A percentile compares a stretch with the other conserved stretches of the same genome.
These are phyloP conservation scores for Diaphora mendica DNA, from an alignment of 2,888 invertebrate species.

Conservation along the genomic window DNA sequence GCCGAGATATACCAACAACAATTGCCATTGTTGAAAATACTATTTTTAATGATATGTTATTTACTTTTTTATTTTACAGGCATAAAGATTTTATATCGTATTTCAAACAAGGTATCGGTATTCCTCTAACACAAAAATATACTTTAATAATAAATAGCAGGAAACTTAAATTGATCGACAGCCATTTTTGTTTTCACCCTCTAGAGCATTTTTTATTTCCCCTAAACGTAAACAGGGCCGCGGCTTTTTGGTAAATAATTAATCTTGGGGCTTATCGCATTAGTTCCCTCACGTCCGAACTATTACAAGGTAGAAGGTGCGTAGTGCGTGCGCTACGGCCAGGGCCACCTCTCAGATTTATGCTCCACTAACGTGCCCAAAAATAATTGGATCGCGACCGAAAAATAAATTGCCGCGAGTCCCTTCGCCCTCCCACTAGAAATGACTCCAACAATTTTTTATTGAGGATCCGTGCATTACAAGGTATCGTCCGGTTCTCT, in stretches of 20 bases:
- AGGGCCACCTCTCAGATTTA: constrained; percentile 68
- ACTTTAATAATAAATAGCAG: constrained; percentile 8
- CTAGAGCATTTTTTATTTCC: constrained; percentile 37
- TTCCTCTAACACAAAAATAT: neutral
- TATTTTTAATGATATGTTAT: neutral
- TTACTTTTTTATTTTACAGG: neutral
- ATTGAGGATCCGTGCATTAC: constrained; percentile 71
- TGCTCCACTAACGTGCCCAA: constrained; percentile 79
- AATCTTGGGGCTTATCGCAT: constrained; percentile 67
- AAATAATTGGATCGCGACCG: constrained; percentile 84
- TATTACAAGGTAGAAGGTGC: constrained; percentile 57
- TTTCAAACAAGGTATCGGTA: neutral
- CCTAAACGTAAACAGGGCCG: constrained; percentile 44
- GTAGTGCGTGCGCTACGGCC: constrained; percentile 59
- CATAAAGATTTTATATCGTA: neutral
- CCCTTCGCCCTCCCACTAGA: constrained; percentile 61
- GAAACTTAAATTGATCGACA: constrained; percentile 21
- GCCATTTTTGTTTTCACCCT: constrained; percentile 21
- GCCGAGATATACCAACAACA: neutral
- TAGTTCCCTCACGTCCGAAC: constrained; percentile 60
- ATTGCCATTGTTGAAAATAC: neutral
- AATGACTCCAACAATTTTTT: constrained; percentile 75
- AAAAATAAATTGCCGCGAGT: constrained; percentile 79
- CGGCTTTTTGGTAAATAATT: constrained; percentile 55
- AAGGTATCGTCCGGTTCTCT: constrained; percentile 49